Evolutionary conservation across 2,113 vertebrate genomes (phyloP), one percentile per base, ranked within the genome.

Genomic region (Sinocyclocheilus anophthalmus): DNA sequence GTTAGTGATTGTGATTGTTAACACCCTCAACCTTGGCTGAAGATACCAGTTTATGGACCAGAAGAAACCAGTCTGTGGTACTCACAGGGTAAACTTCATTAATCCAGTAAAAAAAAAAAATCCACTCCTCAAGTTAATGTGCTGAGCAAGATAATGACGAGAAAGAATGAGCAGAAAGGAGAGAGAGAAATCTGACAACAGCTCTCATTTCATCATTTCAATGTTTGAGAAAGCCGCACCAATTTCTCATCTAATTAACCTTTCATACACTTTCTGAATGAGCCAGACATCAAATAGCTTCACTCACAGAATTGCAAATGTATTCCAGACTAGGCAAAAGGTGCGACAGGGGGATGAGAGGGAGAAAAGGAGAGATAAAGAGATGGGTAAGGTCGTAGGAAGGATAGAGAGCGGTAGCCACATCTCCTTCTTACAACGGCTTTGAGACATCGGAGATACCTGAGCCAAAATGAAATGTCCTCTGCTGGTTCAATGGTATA

Each of bases 221-320:
- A 48, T 59, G 75, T 61, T 61, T 30, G 69, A 37, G 20, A 20
- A 33, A 85, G 70, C 63, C 24, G 48, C 80, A 59, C 65, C 76
- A 85, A 89, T 86, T 90, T 89, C 81, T 88, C 88, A 89, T 84
- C 88, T 89, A 91, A 90, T 91, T 91, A 91, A 90, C 90, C 88
- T 91, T 91, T 89, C 82, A 86, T 88, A 88, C 83, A 83, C 73
- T 65, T 87, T 77, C 83, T 63, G 50, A 87, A 87, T 84, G 65
- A 87, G 77, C 39, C 53, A 26, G 83, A 87, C 88, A 80, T 89
- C 78, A 86, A 88, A 89, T 81, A 61, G 76, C 83, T 83, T 73
- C 61, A 57, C 82, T 84, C 86, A 85, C 50, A 78, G 75, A 67
- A 81, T 79, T 75, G 84, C 81, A 84, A 89, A 89, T 85, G 78